A percentile compares a stretch with the other conserved stretches of the same genome.
These are phyloP conservation scores for Ctenodactylus gundi DNA, from an alignment of 2,113 vertebrate genomes.

Conservation along the genomic window DNA sequence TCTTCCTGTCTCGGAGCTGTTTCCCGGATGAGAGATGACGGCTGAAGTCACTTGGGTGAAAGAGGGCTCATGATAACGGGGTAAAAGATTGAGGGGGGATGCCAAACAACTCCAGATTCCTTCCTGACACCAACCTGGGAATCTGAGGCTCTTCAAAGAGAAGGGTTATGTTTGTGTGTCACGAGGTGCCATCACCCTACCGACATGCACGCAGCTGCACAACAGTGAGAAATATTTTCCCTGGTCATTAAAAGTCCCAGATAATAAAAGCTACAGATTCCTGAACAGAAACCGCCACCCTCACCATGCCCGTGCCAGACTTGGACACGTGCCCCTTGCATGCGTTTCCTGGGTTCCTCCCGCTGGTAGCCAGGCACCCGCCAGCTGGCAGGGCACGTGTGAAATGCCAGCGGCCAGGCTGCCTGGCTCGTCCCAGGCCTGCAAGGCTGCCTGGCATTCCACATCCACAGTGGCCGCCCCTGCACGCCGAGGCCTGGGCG, in stretches of 20 bases:
- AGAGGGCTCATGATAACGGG: background rate
- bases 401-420: conserved; percentile 31
- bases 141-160: background rate
- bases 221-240: background rate
- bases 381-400: background rate
- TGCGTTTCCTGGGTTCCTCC: background rate
- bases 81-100: background rate
- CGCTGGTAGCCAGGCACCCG: background rate
- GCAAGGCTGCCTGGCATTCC: conserved; percentile 75
- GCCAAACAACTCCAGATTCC: background rate
- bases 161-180: fast-evolving
- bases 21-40: background rate
- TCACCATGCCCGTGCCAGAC: background rate
- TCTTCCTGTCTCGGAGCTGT: fast-evolving
- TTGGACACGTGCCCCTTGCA: fast-evolving
- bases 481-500: conserved; percentile 32
- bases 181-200: background rate
- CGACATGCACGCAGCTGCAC: background rate
- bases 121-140: background rate
- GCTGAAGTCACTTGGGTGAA: background rate
- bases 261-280: background rate
- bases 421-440: conserved; percentile 59
- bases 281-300: conserved; percentile 23
- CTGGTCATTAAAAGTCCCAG: conserved; percentile 30
- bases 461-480: background rate